Conservation (phyloP, 2,797 vertebrate genomes). For the Pogonophryne albipinna region DNA sequence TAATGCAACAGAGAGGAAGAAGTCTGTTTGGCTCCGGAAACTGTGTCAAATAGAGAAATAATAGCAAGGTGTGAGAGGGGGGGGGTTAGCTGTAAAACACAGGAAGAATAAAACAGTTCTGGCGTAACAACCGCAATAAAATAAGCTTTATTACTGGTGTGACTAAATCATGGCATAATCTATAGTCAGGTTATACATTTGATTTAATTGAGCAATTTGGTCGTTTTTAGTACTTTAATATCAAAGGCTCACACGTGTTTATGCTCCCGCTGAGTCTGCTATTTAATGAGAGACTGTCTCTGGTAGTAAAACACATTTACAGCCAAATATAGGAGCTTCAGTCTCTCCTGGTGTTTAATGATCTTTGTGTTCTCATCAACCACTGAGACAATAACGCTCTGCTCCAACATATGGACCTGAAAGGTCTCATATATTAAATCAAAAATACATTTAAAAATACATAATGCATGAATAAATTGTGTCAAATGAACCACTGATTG, state of each 20-base stretch:
- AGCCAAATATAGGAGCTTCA: slow-evolving; percentile 4
- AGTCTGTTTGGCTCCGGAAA: slow-evolving; percentile 35
- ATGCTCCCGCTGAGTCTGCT: neutral
- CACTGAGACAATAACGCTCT: too few relatives aligned
- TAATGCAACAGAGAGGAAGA: slow-evolving; percentile 9
- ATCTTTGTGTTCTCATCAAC: neutral
- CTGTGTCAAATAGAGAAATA: slow-evolving; percentile 23
- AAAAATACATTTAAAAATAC: neutral
- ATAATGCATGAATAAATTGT: neutral
- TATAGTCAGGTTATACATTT: slow-evolving; percentile 9
- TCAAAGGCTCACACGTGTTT: neutral
- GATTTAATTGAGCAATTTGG: slow-evolving; percentile 2
- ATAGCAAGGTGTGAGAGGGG: neutral
- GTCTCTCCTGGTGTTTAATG: neutral
- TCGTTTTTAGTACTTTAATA: slow-evolving; percentile 5
- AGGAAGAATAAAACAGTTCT: slow-evolving; percentile 7
- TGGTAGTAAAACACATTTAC: slow-evolving; percentile 33
- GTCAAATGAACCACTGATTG: neutral
- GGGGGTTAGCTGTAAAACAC: slow-evolving; percentile 11
- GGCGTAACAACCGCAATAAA: neutral
- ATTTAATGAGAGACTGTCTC: neutral
- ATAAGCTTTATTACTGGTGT: slow-evolving; percentile 20
- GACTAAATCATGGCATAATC: slow-evolving; percentile 19
- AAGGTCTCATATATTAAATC: neutral
- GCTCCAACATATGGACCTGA: too few relatives aligned